Evolutionary conservation across 2,797 vertebrate genomes (phyloP), one percentile per base, ranked within the genome.

Genomic region (Harpagifer antarcticus): DNA sequence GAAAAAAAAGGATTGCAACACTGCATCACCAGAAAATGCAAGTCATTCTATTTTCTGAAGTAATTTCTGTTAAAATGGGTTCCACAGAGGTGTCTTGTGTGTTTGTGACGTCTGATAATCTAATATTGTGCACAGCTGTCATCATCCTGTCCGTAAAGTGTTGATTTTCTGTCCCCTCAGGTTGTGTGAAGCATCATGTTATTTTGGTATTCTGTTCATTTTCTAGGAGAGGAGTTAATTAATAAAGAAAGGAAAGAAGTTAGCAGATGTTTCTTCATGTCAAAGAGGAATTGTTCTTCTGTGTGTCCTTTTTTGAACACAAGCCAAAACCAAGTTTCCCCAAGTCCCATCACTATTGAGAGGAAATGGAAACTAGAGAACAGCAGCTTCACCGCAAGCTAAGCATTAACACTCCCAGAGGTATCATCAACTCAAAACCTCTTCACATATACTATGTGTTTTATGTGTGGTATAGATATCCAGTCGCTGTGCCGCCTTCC

Each of bases 1-100:
- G 4, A 2, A 70, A 67, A 57, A 72, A 73, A 20, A 49, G 69
- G 48, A 70, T 91, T 92, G 83, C 82, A 68, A 91, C 78, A 84
- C 68, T 1, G 8, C 48, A 16, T 44, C 31, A 52, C 66, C 60
- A 64, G 74, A 87, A 86, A 72, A 72, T 90, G 90, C 90, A 89
- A 91, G 87, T 88, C 85, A 86, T 81, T 65, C 69, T 40, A 59
- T 59, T 77, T 53, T 72, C 40, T 64, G 27, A 10, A 52, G 57
- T 64, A 53, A 68, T 72, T 68, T n/a, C 20, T 37, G 31, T 54
- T 53, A 23, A 76, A 78, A 44, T 11, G 2, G 5, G 6, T 17
- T 65, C 17, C 37, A 47, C 56, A 58, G 71, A 53, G n/a, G 45
- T 20, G 49, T 42, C 52, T 33, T 56, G 63, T 58, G 55, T 47